Percentiles rank a stretch among this genome's conserved stretches.
Conservation (phyloP, 92 coral and sea anemone genomes). For the Umimayanthus chanpuru region DNA sequence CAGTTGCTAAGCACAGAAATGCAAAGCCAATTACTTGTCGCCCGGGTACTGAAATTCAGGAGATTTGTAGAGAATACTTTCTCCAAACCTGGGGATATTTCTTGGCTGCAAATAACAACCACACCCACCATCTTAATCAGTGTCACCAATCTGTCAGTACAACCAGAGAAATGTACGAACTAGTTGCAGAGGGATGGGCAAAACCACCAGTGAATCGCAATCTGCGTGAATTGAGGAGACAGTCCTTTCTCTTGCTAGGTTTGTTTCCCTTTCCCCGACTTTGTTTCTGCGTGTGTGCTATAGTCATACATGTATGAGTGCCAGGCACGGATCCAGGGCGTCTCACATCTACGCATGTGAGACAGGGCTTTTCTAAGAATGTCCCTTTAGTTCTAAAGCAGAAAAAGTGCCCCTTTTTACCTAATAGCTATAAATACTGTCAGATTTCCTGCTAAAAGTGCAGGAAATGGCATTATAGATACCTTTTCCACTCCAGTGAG, state of each 20-base stretch:
- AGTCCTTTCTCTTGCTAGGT: constrained; percentile 23
- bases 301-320: not conserved
- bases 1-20: constrained; percentile 28
- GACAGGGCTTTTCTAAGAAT: not conserved
- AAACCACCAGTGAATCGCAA: constrained; percentile 31
- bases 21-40: constrained; percentile 23
- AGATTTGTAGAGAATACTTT: constrained; percentile 12
- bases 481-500: constrained; percentile 21
- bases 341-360: constrained; percentile 19
- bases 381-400: constrained; percentile 21
- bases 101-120: constrained; percentile 19
- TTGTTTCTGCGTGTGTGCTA: constrained; percentile 27
- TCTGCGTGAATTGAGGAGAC: constrained; percentile 25
- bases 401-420: not conserved
- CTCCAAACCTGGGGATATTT: constrained; percentile 20
- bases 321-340: constrained; percentile 16
- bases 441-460: constrained; percentile 22
- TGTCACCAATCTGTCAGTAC: constrained; percentile 11
- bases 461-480: constrained; percentile 12
- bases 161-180: constrained; percentile 20
- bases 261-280: constrained; percentile 21
- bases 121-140: constrained; percentile 26
- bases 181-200: constrained; percentile 22
- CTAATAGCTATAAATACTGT: constrained; percentile 1
- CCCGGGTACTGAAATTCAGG: constrained; percentile 24